Evolutionary conservation across 2,888 invertebrate species (phyloP).

Genomic region (Thymelicus lineola): DNA sequence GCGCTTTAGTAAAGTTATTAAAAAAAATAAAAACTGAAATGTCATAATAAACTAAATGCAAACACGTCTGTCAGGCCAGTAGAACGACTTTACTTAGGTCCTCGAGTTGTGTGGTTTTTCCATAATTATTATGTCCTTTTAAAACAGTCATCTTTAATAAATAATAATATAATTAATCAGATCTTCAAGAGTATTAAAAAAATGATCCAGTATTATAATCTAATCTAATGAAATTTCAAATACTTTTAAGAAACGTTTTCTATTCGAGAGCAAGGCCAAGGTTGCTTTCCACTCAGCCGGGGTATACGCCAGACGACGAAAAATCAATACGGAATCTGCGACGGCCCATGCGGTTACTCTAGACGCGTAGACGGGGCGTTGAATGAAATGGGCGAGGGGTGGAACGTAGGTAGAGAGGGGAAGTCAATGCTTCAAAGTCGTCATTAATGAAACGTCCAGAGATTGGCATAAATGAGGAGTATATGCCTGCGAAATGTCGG

Average conservation of each 20-base stretch:
- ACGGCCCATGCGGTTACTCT: slow-evolving; percentile 28
- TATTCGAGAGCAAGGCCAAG: slow-evolving; percentile 36
- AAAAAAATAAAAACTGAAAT: no score
- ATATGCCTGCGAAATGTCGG: neutral
- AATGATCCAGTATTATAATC: neutral
- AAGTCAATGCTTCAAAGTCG: slow-evolving; percentile 1
- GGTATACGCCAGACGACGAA: slow-evolving; percentile 31
- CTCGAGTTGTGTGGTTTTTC: no score
- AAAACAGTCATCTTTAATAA: no score
- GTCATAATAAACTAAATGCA: no score
- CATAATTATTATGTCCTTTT: no score
- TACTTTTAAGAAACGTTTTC: slow-evolving; percentile 11
- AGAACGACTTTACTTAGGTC: no score
- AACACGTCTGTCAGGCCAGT: no score
- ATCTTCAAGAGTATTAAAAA: no score
- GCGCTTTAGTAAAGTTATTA: no score
- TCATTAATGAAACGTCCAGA: neutral
- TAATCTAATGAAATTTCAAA: neutral
- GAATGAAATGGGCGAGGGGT: slow-evolving; percentile 5
- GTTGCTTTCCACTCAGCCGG: slow-evolving; percentile 32
- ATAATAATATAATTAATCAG: no score
- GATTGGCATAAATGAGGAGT: neutral
- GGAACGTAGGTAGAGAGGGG: neutral
- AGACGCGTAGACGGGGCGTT: slow-evolving; percentile 26
- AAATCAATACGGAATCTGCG: slow-evolving; percentile 35